phyloP scores from a whole-genome alignment of 2,888 invertebrate species.

The Epinotia demarniana region DNA sequence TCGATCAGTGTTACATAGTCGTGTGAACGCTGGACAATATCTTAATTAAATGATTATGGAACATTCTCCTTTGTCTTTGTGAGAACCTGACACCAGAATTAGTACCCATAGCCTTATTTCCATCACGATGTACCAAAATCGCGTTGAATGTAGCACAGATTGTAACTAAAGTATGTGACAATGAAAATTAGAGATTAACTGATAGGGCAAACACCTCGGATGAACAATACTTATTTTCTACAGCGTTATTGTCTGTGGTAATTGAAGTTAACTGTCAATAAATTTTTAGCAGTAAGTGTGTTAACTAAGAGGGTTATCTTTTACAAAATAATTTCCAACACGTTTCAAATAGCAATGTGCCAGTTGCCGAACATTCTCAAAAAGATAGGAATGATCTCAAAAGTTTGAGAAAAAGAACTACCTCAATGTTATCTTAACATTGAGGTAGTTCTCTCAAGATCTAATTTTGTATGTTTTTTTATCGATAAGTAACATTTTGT shows the following conservation, averaged over 20 bases:
- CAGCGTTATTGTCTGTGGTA: conserved; percentile 33
- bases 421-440: too few relatives aligned
- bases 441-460: too few relatives aligned
- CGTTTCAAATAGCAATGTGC: too few relatives aligned
- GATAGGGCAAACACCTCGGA: conserved; percentile 26
- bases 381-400: too few relatives aligned
- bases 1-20: conserved; percentile 41
- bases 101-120: conserved; percentile 20
- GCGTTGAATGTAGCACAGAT: conserved; percentile 45
- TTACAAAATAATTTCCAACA: neutral
- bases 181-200: conserved; percentile 38
- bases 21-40: conserved; percentile 48
- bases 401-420: too few relatives aligned
- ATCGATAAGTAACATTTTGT: too few relatives aligned
- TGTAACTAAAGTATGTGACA: conserved; percentile 27
- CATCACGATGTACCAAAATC: conserved; percentile 45
- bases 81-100: conserved; percentile 38
- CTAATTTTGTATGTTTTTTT: too few relatives aligned
- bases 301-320: neutral
- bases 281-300: conserved; percentile 9
- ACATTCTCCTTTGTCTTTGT: conserved; percentile 45
- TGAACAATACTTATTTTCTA: conserved; percentile 38
- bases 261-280: conserved; percentile 30
- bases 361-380: too few relatives aligned
- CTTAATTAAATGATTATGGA: conserved; percentile 49